A percentile compares a stretch with the other conserved stretches of the same genome.
phyloP scores from a whole-genome alignment of 2,888 invertebrate genomes.

The Sinodicranocentrus sp. region DNA sequence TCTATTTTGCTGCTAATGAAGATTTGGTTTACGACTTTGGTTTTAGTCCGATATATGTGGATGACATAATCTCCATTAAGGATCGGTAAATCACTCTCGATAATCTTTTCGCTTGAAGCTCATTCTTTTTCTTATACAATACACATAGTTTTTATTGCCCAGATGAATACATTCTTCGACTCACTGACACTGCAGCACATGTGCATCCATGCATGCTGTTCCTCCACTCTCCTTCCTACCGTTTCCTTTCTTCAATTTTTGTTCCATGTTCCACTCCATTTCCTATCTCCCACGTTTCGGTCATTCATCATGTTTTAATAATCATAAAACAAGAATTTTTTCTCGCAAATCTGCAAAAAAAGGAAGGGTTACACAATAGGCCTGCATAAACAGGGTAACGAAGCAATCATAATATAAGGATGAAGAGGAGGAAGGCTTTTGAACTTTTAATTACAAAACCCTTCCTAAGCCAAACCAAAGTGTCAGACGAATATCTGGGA shows the following conservation, averaged over 20 bases:
- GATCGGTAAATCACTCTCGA: constrained; percentile 25
- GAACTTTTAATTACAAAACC: constrained; percentile 48
- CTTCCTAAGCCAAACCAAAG: constrained; percentile 18
- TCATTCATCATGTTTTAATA: constrained; percentile 20
- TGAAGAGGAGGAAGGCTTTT: constrained; percentile 33
- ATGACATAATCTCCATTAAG: constrained; percentile 39
- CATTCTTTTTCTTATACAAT: no score
- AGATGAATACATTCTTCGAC: no score
- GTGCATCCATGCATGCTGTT: not conserved
- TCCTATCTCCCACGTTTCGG: constrained; percentile 38
- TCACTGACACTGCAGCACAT: no score
- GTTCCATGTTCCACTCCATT: constrained; percentile 38
- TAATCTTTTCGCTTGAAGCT: constrained; percentile 27
- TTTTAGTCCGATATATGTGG: not conserved
- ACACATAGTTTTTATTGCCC: no score
- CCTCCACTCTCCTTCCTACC: not conserved
- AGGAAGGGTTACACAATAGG: not conserved
- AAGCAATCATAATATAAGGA: not conserved
- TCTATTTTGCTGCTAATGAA: not conserved
- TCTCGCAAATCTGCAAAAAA: constrained; percentile 35
- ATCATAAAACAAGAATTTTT: constrained; percentile 17
- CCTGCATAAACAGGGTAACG: not conserved
- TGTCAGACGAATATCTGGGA: constrained; percentile 45
- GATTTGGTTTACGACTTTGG: constrained; percentile 3
- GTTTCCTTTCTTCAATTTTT: constrained; percentile 10